Evolutionary conservation across 1,140 invertebrate species (phyloP).

Genomic region (Euwallacea fornicatus): DNA sequence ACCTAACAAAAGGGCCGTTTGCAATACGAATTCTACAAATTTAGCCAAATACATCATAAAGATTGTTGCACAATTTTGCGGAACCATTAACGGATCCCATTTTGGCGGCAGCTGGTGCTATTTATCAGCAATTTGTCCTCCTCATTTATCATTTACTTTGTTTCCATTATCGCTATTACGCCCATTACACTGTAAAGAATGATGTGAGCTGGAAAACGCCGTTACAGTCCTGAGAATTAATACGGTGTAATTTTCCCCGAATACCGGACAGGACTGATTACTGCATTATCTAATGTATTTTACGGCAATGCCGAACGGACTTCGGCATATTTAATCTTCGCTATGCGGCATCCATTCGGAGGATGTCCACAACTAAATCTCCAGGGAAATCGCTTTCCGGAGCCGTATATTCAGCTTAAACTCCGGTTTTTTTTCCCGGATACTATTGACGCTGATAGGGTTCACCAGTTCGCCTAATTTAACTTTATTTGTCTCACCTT

Average conservation of each 20-base stretch:
- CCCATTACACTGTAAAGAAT: neutral
- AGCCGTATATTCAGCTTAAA: constrained; percentile 9
- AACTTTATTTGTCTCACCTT: constrained; percentile 9
- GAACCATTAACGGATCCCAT: constrained; percentile 1
- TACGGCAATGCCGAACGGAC: too few relatives aligned
- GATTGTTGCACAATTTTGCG: neutral
- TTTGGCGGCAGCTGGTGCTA: constrained; percentile 2
- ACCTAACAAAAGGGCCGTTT: too few relatives aligned
- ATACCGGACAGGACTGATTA: too few relatives aligned
- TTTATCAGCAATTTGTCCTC: constrained; percentile 6
- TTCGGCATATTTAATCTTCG: too few relatives aligned
- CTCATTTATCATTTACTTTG: constrained; percentile 6
- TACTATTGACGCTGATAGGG: constrained; percentile 3
- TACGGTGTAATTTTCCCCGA: too few relatives aligned
- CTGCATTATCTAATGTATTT: too few relatives aligned
- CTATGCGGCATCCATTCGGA: neutral
- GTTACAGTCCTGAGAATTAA: too few relatives aligned
- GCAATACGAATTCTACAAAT: neutral
- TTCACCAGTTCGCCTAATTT: constrained; percentile 7
- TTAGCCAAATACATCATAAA: neutral
- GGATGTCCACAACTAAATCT: constrained; percentile 3
- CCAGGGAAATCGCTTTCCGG: constrained; percentile 7
- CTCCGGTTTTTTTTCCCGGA: constrained; percentile 6
- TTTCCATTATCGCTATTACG: constrained; percentile 3
- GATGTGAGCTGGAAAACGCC: too few relatives aligned